phyloP scores from a whole-genome alignment of 2,113 vertebrate genomes.

The Budorcas taxicolor region DNA sequence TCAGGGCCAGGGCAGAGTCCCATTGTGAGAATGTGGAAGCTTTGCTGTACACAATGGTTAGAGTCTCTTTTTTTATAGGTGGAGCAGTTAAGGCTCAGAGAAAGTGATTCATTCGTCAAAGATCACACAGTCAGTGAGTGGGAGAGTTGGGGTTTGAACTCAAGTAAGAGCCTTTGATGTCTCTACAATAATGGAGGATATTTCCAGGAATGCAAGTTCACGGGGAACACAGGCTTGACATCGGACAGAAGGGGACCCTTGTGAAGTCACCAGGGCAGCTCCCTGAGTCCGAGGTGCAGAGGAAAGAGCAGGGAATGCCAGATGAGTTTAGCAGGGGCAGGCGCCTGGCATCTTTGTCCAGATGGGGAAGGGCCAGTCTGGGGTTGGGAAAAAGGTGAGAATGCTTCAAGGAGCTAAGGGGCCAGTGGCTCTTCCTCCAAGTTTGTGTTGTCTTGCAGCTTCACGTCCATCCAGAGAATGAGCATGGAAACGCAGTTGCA shows the following conservation, averaged over 20 bases:
- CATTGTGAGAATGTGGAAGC: rapidly evolving
- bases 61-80: background rate
- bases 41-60: rapidly evolving
- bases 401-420: rapidly evolving
- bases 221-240: background rate
- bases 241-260: rapidly evolving
- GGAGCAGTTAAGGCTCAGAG: background rate
- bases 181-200: too few relatives aligned
- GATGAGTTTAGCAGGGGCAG: background rate
- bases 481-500: rapidly evolving
- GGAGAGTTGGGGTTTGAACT: background rate
- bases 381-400: background rate
- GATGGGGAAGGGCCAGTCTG: rapidly evolving
- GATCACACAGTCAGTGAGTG: background rate
- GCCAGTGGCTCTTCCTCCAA: background rate
- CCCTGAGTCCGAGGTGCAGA: background rate
- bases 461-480: background rate
- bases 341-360: background rate
- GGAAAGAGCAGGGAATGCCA: rapidly evolving
- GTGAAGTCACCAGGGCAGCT: rapidly evolving
- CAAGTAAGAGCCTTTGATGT: too few relatives aligned
- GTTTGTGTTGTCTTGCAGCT: rapidly evolving
- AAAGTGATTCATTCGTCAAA: background rate
- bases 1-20: background rate
- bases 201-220: too few relatives aligned